Conservation (phyloP, 2,113 vertebrate species). For the western clawed frog (Xenopus tropicalis) region DNA sequence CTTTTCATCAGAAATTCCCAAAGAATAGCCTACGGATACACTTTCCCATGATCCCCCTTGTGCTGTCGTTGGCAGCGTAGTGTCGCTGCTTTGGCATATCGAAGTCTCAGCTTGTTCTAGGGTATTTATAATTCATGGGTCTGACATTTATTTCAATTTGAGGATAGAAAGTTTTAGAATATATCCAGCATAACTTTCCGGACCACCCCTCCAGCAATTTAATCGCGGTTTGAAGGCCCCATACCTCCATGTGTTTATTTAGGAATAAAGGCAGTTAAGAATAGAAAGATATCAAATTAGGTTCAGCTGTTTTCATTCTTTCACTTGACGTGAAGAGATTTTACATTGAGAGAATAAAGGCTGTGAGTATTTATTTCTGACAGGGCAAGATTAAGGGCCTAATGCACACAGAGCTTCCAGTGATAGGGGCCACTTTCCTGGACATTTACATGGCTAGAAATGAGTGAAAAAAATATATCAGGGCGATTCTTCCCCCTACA, state of each 20-base stretch:
- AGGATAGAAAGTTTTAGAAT: neutral
- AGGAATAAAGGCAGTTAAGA: neutral
- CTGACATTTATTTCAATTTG: neutral
- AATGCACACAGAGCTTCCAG: too few relatives aligned
- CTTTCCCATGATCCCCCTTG: too few relatives aligned
- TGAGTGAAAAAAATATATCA: too few relatives aligned
- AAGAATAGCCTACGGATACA: too few relatives aligned
- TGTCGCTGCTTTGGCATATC: neutral
- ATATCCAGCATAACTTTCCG: neutral
- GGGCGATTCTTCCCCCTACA: too few relatives aligned
- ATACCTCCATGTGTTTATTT: neutral
- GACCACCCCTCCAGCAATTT: neutral
- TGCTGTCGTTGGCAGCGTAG: too few relatives aligned
- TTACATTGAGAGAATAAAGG: neutral
- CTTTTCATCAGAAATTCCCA: too few relatives aligned
- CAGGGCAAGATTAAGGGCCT: too few relatives aligned
- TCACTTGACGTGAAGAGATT: neutral
- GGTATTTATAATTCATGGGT: neutral
- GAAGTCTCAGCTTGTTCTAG: neutral
- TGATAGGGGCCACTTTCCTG: too few relatives aligned
- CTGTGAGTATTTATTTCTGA: too few relatives aligned
- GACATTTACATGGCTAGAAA: too few relatives aligned
- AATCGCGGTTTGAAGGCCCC: neutral
- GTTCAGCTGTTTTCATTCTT: neutral
- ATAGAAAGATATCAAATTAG: neutral